phyloP scores from a whole-genome alignment of 2,888 invertebrate species.

The Zonitis immaculata region DNA sequence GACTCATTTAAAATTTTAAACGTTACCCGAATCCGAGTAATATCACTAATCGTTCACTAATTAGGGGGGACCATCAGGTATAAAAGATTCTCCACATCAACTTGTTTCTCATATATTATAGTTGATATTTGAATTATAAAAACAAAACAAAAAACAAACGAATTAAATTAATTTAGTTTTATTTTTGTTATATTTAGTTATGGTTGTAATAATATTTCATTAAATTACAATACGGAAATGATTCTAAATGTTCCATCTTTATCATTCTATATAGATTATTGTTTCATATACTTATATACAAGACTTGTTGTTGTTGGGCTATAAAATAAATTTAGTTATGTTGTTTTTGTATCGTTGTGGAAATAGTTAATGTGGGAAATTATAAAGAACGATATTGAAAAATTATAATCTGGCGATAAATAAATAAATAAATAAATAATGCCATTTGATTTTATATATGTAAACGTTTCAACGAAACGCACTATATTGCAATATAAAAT shows the following conservation, averaged over 20 bases:
- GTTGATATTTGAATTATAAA: too few relatives aligned
- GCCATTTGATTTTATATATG: slow-evolving; percentile 11
- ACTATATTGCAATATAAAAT: slow-evolving; percentile 16
- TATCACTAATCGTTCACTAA: slow-evolving; percentile 45
- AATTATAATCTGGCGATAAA: not conserved
- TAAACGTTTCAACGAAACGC: slow-evolving; percentile 16
- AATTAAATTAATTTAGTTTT: too few relatives aligned
- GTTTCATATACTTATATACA: too few relatives aligned
- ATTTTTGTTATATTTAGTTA: too few relatives aligned
- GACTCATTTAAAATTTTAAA: slow-evolving; percentile 35
- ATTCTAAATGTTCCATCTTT: not conserved
- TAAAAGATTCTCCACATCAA: slow-evolving; percentile 43
- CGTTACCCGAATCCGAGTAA: slow-evolving; percentile 39
- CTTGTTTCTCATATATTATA: slow-evolving; percentile 36
- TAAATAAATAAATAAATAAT: slow-evolving; percentile 10
- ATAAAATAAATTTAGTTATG: not conserved
- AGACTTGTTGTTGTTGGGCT: not conserved
- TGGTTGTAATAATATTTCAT: not conserved
- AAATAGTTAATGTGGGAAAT: not conserved
- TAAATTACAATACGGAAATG: not conserved
- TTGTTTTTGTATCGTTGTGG: not conserved
- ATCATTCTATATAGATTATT: not conserved
- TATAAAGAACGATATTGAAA: not conserved
- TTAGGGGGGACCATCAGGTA: slow-evolving; percentile 42
- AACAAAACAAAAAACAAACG: too few relatives aligned